Percentiles rank a stretch among this genome's conserved stretches.
Conservation (phyloP, 23 tunicate genomes). For the Styela clava region DNA sequence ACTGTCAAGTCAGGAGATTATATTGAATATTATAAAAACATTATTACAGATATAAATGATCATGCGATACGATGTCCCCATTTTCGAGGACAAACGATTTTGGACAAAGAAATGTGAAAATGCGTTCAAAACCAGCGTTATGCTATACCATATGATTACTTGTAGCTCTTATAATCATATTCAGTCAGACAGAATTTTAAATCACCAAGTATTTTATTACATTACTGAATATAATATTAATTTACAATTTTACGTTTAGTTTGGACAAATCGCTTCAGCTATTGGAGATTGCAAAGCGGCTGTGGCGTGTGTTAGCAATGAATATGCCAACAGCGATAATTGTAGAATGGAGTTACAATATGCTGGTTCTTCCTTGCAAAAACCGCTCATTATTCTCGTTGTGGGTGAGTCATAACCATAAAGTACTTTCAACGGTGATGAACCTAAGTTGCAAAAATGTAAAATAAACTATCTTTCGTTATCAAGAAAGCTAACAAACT, state of each 20-base stretch:
- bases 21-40: too few species aligned
- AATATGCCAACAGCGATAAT: constrained; percentile 83
- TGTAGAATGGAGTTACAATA: constrained; percentile 94
- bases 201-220: too few species aligned
- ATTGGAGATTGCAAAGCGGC: constrained; percentile 65
- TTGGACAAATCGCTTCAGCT: constrained; percentile 82
- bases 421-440: neutral
- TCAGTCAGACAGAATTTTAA: too few species aligned
- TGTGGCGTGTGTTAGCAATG: constrained; percentile 71
- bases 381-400: constrained; percentile 58
- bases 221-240: neutral
- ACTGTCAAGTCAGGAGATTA: too few species aligned
- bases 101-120: too few species aligned
- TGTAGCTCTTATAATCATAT: too few species aligned
- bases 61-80: too few species aligned
- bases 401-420: constrained; percentile 57
- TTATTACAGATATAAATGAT: too few species aligned
- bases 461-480: neutral
- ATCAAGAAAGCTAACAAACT: too few species aligned
- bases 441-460: neutral
- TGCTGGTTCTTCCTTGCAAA: constrained; percentile 61
- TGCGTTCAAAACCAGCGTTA: too few species aligned
- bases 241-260: constrained; percentile 21
- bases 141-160: too few species aligned
- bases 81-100: too few species aligned